Conservation (phyloP, 2,888 invertebrate species). For the Cosmopolites sordidus region DNA sequence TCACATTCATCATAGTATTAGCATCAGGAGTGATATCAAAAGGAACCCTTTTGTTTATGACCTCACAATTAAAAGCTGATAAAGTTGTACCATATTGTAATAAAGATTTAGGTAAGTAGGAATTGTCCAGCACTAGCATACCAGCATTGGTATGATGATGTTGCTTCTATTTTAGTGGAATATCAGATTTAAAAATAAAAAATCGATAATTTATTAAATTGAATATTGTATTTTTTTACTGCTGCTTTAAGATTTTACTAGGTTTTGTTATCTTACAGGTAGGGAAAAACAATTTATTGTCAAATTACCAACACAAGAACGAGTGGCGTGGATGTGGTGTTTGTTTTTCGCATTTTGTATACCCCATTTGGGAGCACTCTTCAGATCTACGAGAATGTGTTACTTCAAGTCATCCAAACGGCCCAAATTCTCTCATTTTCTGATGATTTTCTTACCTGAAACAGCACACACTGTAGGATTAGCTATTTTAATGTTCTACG, state of each 20-base stretch:
- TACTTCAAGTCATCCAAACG: slow-evolving; percentile 83
- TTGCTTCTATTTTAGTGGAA: too few species aligned
- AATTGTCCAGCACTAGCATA: too few species aligned
- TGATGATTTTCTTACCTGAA: slow-evolving; percentile 77
- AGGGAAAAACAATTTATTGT: slow-evolving; percentile 83
- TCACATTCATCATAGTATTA: slow-evolving; percentile 82
- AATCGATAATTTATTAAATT: too few species aligned
- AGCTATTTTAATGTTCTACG: slow-evolving; percentile 78
- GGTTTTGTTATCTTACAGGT: slow-evolving; percentile 55
- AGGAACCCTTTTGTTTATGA: slow-evolving; percentile 86
- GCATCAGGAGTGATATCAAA: slow-evolving; percentile 83
- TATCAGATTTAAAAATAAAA: too few species aligned
- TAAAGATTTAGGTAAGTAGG: slow-evolving; percentile 73
- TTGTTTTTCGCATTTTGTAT: slow-evolving; percentile 80
- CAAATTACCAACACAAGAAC: slow-evolving; percentile 75
- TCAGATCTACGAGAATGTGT: slow-evolving; percentile 81
- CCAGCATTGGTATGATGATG: neutral
- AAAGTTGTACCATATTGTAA: slow-evolving; percentile 78
- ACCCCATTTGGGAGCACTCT: slow-evolving; percentile 83
- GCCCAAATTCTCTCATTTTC: slow-evolving; percentile 62
- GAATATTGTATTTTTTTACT: too few species aligned
- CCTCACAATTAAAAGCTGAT: slow-evolving; percentile 78
- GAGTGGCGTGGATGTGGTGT: slow-evolving; percentile 92
- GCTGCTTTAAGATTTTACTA: too few species aligned
- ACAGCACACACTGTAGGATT: slow-evolving; percentile 84